These are phyloP conservation scores for Neotoxoptera formosana DNA, from an alignment of 1,140 invertebrate species.

Conservation along the genomic window DNA sequence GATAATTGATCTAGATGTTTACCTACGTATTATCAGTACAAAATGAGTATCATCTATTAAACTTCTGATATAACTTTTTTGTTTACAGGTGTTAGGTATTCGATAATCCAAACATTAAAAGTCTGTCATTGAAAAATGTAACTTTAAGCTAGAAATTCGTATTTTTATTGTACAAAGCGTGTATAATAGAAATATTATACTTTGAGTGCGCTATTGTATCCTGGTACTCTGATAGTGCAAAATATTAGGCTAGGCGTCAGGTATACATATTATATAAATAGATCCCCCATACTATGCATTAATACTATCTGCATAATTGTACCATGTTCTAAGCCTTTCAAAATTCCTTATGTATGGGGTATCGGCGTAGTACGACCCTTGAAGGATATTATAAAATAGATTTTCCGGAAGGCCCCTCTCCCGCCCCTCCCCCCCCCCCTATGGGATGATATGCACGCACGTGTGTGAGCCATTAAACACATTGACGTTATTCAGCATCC, in stretches of 20 bases:
- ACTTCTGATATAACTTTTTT: background rate
- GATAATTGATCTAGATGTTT: too few relatives aligned
- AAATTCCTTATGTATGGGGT: background rate
- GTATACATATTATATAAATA: background rate
- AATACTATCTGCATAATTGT: background rate
- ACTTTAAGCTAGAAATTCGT: background rate
- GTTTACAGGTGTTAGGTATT: background rate
- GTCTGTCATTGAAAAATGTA: background rate
- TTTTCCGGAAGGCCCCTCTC: background rate
- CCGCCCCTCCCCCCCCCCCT: background rate
- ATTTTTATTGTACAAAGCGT: background rate
- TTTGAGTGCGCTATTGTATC: background rate
- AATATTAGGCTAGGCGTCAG: background rate
- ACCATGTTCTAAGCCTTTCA: background rate
- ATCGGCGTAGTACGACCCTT: background rate
- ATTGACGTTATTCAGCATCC: constrained; percentile 35
- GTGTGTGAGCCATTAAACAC: constrained; percentile 35
- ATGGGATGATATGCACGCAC: background rate
- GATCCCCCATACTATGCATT: background rate
- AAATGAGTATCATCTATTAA: background rate
- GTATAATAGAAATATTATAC: background rate
- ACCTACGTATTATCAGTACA: background rate
- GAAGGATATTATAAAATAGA: constrained; percentile 25
- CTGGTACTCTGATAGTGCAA: background rate
- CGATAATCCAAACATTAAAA: background rate